These are phyloP conservation scores for Cryptocephalus primarius DNA, from an alignment of 2,888 invertebrate species.

Conservation along the genomic window DNA sequence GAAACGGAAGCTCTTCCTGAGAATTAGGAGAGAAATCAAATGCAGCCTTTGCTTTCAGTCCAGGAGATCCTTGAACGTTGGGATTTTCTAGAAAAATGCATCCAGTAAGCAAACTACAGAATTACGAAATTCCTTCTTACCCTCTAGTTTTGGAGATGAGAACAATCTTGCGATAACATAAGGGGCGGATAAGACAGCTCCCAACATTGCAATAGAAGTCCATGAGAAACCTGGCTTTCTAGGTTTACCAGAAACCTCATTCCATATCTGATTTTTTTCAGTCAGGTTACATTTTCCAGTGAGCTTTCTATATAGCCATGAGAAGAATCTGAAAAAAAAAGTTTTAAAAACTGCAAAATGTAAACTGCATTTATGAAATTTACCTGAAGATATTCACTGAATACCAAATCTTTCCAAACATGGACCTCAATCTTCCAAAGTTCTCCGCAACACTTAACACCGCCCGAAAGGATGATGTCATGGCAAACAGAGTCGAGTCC, in stretches of 20 bases:
- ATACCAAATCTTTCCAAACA: slow-evolving; percentile 80
- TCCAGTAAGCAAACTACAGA: background rate
- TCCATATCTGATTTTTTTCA: no score
- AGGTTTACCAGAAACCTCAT: no score
- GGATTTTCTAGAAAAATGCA: background rate
- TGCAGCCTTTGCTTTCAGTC: background rate
- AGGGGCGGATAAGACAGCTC: slow-evolving; percentile 81
- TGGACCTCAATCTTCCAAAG: slow-evolving; percentile 69
- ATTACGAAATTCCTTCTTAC: slow-evolving; percentile 34
- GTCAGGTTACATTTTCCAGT: slow-evolving; percentile 39
- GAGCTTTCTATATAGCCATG: slow-evolving; percentile 71
- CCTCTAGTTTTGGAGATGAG: slow-evolving; percentile 44
- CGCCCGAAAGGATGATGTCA: slow-evolving; percentile 46
- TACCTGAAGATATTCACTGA: slow-evolving; percentile 69
- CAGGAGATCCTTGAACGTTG: background rate
- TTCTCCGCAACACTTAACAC: slow-evolving; percentile 94
- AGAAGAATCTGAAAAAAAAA: slow-evolving; percentile 40
- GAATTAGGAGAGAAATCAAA: background rate
- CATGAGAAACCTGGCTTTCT: slow-evolving; percentile 48
- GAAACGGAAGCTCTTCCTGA: background rate
- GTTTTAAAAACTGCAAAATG: no score
- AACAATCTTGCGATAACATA: slow-evolving; percentile 81
- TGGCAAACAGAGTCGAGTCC: background rate
- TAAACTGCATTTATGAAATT: background rate
- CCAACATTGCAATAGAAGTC: slow-evolving; percentile 85